Evolutionary conservation across 2,888 invertebrate species (phyloP), one percentile per base, ranked within the genome.

Genomic region (Sinohyriopsis cumingii): DNA sequence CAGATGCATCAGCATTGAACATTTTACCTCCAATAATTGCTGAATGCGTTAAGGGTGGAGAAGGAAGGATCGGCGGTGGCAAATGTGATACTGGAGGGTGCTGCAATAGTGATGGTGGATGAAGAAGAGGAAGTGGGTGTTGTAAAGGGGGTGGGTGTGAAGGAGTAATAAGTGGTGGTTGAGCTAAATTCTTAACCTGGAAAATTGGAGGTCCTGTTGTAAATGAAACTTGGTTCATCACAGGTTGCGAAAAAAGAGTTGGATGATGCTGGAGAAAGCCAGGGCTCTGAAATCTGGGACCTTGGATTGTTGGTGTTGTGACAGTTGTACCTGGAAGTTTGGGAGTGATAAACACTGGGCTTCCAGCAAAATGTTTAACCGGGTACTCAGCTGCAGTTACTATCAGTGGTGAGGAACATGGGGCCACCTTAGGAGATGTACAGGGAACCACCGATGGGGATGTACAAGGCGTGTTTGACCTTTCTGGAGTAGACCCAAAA

Each of bases 341-440:
- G 20, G 75, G 76, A 9, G 76, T 80, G n/a, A 78, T 71, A 63
- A 80, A 80, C 69, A 77, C 71, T 4, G 80, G 80, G 60, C 71
- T 73, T 6, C 73, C 76, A 28, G 76, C 64, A 5, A 71, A 63
- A 45, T 45, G 45, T 54, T 65, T 69, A 33, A 20, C 33, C 12
- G 64, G 64, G 4, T 67, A 54, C 19, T 72, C 68, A 20, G 64
- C 65, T 15, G 59, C 59, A 18, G 70, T 54, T n/a, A 55, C 59
- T 22, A 65, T 59, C 9, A 53, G 19, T 57, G 74, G 70, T 20
- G 74, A 63, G n/a, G 55, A 59, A 24, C 56, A 53, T 15, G 61
- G 65, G 28, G 59, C 19, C 9, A 63, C 66, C 28, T 66, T 24
- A 25, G 68, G 33, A 65, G 68, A 59, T n/a, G 22, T 59, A 28